Evolutionary conservation across 2,797 vertebrate genomes (phyloP).

Genomic region (Catostomus latipinnis): DNA sequence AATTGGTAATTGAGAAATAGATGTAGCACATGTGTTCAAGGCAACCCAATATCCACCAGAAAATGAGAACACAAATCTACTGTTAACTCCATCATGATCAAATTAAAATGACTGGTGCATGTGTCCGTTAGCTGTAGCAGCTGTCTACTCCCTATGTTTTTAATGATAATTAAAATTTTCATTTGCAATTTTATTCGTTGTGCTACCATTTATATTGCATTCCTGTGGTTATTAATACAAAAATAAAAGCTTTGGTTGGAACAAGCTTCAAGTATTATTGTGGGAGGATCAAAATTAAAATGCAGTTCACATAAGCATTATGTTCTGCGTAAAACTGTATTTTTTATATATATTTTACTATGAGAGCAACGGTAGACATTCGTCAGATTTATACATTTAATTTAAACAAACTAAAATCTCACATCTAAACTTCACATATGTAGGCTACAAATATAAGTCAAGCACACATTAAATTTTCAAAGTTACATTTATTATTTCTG

Average conservation of each 20-base stretch:
- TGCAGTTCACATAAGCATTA: background rate
- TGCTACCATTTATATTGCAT: conserved; percentile 1
- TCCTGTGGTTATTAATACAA: conserved; percentile 19
- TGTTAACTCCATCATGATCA: conserved; percentile 17
- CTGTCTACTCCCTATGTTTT: conserved; percentile 17
- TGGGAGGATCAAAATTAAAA: background rate
- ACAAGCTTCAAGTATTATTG: background rate
- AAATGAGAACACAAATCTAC: conserved; percentile 24
- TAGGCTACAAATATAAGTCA: background rate
- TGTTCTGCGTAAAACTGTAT: background rate
- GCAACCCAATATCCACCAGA: conserved; percentile 18
- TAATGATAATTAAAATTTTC: conserved; percentile 9
- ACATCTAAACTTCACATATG: background rate
- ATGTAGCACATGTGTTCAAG: conserved; percentile 25
- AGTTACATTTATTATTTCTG: conserved; percentile 65
- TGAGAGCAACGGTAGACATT: no score
- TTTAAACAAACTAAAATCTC: background rate
- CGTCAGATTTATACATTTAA: background rate
- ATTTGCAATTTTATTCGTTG: conserved; percentile 6
- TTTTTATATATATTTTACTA: background rate
- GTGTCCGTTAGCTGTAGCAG: conserved; percentile 29
- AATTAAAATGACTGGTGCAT: conserved; percentile 19
- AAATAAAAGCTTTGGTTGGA: background rate
- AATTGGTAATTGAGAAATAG: conserved; percentile 41
- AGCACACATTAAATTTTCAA: conserved; percentile 21